phyloP scores from a whole-genome alignment of 2,113 vertebrate species.

The Orycteropus afer region DNA sequence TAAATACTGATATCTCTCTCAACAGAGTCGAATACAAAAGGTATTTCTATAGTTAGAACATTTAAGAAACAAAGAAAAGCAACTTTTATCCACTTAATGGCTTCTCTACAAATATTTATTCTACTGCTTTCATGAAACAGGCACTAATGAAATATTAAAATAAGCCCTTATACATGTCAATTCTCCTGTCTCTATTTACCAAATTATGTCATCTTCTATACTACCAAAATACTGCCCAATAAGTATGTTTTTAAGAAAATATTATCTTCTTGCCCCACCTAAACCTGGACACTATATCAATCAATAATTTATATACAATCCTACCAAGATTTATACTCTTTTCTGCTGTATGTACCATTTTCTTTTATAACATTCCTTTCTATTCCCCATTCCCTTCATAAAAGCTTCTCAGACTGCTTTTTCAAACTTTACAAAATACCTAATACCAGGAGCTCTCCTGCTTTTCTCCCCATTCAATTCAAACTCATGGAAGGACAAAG shows the following conservation, averaged over 20 bases:
- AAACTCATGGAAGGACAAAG: conserved; percentile 81
- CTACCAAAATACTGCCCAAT: conserved; percentile 24
- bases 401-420: conserved; percentile 72
- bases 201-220: conserved; percentile 33
- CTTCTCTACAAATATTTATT: conserved; percentile 33
- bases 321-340: conserved; percentile 42
- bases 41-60: conserved; percentile 67
- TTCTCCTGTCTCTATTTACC: conserved; percentile 45
- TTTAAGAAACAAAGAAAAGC: conserved; percentile 64
- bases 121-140: conserved; percentile 53
- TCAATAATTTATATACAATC: conserved; percentile 43
- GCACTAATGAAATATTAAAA: conserved; percentile 33
- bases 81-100: conserved; percentile 25
- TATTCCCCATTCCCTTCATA: conserved; percentile 68
- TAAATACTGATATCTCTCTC: conserved; percentile 74
- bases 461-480: conserved; percentile 81
- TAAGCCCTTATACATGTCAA: conserved; percentile 37
- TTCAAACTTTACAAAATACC: conserved; percentile 79
- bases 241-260: conserved; percentile 1
- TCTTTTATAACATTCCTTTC: conserved; percentile 54
- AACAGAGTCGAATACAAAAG: conserved; percentile 72
- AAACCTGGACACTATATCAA: conserved; percentile 51
- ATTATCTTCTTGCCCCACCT: conserved; percentile 7
- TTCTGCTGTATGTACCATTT: conserved; percentile 49
- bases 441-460: conserved; percentile 80